phyloP scores from a whole-genome alignment of 2,113 vertebrate genomes.

The Saguinus midas region DNA sequence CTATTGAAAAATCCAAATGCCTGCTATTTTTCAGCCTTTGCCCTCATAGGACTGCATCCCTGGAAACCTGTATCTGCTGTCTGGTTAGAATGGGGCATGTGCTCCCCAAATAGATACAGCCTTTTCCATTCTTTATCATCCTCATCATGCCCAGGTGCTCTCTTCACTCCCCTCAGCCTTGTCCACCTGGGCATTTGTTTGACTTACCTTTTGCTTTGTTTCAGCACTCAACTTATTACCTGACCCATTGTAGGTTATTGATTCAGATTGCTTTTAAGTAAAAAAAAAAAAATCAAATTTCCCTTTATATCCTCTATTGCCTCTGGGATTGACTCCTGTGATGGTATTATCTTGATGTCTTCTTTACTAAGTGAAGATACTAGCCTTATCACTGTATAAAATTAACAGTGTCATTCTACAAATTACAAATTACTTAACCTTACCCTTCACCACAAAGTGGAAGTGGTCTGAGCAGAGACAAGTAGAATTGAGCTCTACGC shows the following conservation, averaged over 20 bases:
- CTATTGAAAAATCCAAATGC: not conserved
- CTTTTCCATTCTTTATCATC: not conserved
- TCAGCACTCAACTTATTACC: not conserved
- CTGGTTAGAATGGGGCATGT: accelerated
- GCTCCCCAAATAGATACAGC: accelerated
- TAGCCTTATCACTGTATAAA: not conserved
- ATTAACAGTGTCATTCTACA: not conserved
- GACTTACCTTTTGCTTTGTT: not conserved
- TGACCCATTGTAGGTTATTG: not conserved
- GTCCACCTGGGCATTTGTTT: not conserved
- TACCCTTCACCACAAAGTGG: not conserved
- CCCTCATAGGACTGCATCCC: not conserved
- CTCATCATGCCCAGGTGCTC: too few relatives aligned
- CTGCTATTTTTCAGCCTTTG: not conserved
- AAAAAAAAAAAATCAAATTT: not conserved
- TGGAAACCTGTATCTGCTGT: not conserved
- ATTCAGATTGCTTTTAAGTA: not conserved
- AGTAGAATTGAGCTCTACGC: not conserved
- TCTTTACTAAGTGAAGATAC: not conserved
- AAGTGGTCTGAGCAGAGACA: not conserved
- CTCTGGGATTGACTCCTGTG: not conserved
- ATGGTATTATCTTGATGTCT: not conserved
- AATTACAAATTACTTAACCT: constrained; percentile 13
- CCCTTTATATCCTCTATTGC: not conserved
- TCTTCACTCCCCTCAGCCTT: not conserved